Conservation (phyloP, 2,888 invertebrate species). For the Chymomyza fuscimana region DNA sequence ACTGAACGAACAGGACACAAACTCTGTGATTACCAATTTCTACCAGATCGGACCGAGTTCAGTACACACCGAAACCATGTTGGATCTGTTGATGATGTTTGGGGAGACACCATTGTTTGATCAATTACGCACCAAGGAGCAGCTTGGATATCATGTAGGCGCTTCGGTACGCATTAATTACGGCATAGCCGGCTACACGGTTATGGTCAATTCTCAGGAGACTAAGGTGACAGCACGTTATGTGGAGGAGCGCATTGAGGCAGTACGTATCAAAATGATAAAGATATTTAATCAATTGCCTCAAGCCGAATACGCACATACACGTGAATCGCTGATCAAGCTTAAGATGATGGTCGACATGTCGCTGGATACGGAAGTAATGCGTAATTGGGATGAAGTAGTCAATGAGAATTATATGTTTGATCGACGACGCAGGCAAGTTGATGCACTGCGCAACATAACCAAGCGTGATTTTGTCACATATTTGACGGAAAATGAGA, state of each 20-base stretch:
- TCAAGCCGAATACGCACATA: conserved; percentile 83
- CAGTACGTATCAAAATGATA: conserved; percentile 84
- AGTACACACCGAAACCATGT: conserved; percentile 83
- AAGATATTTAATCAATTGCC: conserved; percentile 82
- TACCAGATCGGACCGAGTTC: conserved; percentile 88
- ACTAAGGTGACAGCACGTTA: conserved; percentile 85
- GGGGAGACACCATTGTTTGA: conserved; percentile 95
- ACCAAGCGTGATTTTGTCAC: conserved; percentile 72
- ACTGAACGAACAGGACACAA: conserved; percentile 87
- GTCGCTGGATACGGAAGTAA: conserved; percentile 87
- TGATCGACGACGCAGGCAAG: conserved; percentile 86
- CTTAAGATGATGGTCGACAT: conserved; percentile 88
- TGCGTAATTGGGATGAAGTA: conserved; percentile 91
- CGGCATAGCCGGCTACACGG: conserved; percentile 89
- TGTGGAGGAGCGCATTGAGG: conserved; percentile 87
- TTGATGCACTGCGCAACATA: conserved; percentile 77
- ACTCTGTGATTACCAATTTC: conserved; percentile 91
- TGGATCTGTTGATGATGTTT: conserved; percentile 89
- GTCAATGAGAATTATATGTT: conserved; percentile 86
- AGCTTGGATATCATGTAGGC: conserved; percentile 92
- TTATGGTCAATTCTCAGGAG: conserved; percentile 89
- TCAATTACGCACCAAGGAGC: conserved; percentile 91
- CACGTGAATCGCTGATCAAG: conserved; percentile 86
- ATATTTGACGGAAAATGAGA: conserved; percentile 73
- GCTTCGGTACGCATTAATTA: conserved; percentile 86